A percentile compares a stretch with the other conserved stretches of the same genome.
phyloP scores from a whole-genome alignment of 2,888 invertebrate genomes.

The Sphaerophoria taeniata region DNA sequence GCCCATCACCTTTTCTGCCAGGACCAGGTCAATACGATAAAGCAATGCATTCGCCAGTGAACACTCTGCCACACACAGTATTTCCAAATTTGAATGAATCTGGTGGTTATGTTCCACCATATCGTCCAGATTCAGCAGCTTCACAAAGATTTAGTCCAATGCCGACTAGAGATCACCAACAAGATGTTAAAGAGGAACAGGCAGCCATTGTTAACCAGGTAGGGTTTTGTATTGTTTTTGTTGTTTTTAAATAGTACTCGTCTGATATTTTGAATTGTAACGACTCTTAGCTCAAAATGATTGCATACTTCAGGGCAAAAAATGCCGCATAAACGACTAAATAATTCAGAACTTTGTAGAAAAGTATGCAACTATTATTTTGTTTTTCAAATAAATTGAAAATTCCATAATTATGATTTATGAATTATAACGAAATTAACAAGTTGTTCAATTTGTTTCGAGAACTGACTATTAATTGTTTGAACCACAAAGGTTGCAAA shows the following conservation, averaged over 20 bases:
- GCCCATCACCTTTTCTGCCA: slow-evolving; percentile 85
- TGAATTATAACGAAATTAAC: too few relatives aligned
- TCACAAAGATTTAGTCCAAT: slow-evolving; percentile 81
- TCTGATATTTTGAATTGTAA: neutral
- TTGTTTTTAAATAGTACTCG: neutral
- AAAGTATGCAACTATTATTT: too few relatives aligned
- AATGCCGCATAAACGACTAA: neutral
- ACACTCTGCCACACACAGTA: slow-evolving; percentile 84
- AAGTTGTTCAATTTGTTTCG: too few relatives aligned
- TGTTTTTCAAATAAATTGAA: too few relatives aligned
- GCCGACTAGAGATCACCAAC: slow-evolving; percentile 83
- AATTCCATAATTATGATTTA: too few relatives aligned
- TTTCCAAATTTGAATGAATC: slow-evolving; percentile 83
- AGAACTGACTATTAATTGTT: too few relatives aligned
- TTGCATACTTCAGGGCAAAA: neutral
- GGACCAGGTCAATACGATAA: slow-evolving; percentile 83
- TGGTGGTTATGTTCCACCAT: slow-evolving; percentile 81
- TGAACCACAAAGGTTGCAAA: neutral
- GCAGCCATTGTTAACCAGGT: slow-evolving; percentile 82
- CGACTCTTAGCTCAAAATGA: neutral
- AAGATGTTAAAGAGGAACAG: slow-evolving; percentile 82
- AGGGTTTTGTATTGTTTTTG: slow-evolving; percentile 64
- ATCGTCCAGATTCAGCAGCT: slow-evolving; percentile 76
- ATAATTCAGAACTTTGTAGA: neutral
- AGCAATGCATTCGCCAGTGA: slow-evolving; percentile 80